These are phyloP conservation scores for Eulithis testata DNA, from an alignment of 2,888 invertebrate species.

Conservation along the genomic window DNA sequence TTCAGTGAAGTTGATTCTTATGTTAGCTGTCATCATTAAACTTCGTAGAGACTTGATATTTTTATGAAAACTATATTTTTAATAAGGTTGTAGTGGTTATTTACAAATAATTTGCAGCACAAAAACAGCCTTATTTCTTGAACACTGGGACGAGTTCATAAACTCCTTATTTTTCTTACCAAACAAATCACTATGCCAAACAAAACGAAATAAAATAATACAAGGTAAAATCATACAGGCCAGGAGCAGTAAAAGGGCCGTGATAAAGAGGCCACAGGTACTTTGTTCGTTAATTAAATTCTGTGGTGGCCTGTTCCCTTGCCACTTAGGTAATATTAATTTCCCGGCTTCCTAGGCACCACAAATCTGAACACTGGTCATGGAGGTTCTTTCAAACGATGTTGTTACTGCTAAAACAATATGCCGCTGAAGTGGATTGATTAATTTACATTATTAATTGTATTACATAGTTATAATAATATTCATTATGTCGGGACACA, in stretches of 20 bases:
- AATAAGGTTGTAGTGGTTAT: too few relatives aligned
- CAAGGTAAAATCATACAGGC: slow-evolving; percentile 36
- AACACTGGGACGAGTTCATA: too few relatives aligned
- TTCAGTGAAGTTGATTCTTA: slow-evolving; percentile 1
- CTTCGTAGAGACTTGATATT: not conserved
- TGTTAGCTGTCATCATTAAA: not conserved
- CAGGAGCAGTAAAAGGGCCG: slow-evolving; percentile 37
- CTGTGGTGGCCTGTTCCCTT: slow-evolving; percentile 46
- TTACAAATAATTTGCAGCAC: too few relatives aligned
- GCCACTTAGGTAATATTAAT: slow-evolving; percentile 61
- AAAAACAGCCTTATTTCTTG: too few relatives aligned
- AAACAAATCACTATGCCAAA: not conserved
- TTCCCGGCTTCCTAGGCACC: slow-evolving; percentile 47
- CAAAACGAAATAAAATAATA: slow-evolving; percentile 5
- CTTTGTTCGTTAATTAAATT: slow-evolving; percentile 57
- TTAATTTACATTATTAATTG: too few relatives aligned
- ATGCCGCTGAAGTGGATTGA: not conserved
- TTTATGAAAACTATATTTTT: not conserved
- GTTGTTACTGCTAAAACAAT: not conserved
- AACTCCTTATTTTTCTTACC: not conserved
- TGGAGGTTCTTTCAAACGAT: slow-evolving; percentile 22
- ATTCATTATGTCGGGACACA: too few relatives aligned
- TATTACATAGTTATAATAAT: too few relatives aligned
- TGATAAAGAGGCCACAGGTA: slow-evolving; percentile 49
- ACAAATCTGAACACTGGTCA: slow-evolving; percentile 31